Evolutionary conservation across 2,113 vertebrate species (phyloP).

Genomic region (Nyctibius bracteatus): DNA sequence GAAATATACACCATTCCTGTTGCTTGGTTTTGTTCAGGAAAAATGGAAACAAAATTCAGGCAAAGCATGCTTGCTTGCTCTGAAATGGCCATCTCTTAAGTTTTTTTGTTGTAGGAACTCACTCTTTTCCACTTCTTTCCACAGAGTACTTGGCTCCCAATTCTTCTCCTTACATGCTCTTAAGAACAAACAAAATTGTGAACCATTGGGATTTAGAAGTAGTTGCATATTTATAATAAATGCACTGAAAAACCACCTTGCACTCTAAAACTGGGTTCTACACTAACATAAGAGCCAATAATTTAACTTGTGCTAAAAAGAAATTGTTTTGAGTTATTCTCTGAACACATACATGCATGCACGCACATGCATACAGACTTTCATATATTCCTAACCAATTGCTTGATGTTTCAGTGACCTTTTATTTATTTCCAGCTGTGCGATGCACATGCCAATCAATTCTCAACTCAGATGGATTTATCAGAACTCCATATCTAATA

Average conservation of each 20-base stretch:
- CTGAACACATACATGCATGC: not conserved
- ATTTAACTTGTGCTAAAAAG: not conserved
- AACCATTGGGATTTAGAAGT: not conserved
- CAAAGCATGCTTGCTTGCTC: not conserved
- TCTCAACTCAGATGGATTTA: not conserved
- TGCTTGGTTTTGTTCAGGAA: not conserved
- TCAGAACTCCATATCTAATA: not conserved
- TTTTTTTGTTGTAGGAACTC: not conserved
- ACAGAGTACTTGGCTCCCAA: not conserved
- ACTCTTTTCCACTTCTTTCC: not conserved
- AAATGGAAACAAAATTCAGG: not conserved
- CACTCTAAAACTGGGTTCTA: not conserved
- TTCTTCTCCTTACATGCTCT: not conserved
- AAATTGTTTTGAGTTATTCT: not conserved
- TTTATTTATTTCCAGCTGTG: not conserved
- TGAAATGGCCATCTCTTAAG: not conserved
- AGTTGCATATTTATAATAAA: not conserved
- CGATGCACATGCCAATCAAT: not conserved
- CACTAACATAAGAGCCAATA: not conserved
- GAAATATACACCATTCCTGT: not conserved
- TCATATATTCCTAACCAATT: not conserved
- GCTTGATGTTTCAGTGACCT: not conserved
- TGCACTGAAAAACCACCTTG: not conserved
- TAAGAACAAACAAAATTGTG: not conserved
- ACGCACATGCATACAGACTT: slow-evolving; percentile 21